phyloP scores from a whole-genome alignment of 2,113 vertebrate species.

The Agelaius phoeniceus region DNA sequence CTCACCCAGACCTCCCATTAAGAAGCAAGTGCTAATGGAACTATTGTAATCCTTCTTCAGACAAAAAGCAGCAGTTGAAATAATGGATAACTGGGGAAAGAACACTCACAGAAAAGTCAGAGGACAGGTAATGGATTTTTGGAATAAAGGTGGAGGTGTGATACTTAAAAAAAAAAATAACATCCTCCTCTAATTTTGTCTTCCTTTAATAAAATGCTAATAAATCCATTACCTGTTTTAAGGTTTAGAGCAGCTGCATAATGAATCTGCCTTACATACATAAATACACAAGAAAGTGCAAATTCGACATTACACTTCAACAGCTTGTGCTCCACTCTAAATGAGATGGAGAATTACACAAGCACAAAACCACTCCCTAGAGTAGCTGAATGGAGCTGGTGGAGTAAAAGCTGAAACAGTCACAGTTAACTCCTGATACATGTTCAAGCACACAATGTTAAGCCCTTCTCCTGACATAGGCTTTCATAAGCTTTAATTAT shows the following conservation, averaged over 20 bases:
- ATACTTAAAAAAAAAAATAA: constrained; percentile 40
- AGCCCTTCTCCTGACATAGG: not conserved
- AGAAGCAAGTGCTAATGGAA: constrained; percentile 16
- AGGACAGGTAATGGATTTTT: constrained; percentile 9
- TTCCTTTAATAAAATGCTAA: constrained; percentile 14
- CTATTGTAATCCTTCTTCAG: not conserved
- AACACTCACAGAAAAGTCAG: not conserved
- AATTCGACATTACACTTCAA: constrained; percentile 1
- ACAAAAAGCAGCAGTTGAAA: not conserved
- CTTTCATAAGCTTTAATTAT: not conserved
- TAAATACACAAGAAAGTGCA: not conserved
- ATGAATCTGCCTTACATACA: not conserved
- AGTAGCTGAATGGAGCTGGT: not conserved
- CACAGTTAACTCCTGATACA: not conserved
- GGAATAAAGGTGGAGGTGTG: not conserved
- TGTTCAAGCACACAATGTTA: not conserved
- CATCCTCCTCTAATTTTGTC: not conserved
- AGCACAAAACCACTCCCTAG: constrained; percentile 1
- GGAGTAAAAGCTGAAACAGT: not conserved
- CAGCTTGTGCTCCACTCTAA: not conserved
- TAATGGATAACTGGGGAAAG: not conserved
- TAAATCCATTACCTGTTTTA: constrained; percentile 26
- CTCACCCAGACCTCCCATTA: not conserved
- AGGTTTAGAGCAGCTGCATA: constrained; percentile 14
- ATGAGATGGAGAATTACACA: constrained; percentile 15